phyloP scores from a whole-genome alignment of 2,113 vertebrate species.

The Anhinga anhinga region DNA sequence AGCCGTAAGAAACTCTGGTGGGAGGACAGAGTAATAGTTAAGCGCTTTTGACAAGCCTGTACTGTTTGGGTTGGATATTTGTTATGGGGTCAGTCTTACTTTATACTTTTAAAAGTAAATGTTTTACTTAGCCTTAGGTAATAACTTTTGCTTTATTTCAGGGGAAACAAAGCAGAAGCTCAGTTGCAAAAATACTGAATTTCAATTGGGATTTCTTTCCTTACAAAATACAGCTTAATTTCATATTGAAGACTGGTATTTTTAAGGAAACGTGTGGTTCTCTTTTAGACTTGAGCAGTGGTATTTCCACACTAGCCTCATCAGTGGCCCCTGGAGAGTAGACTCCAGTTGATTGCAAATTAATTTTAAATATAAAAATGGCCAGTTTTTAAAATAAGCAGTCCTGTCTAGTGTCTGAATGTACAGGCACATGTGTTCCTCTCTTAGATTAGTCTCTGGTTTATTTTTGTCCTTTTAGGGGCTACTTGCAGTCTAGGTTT shows the following conservation, averaged over 20 bases:
- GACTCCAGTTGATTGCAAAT: neutral
- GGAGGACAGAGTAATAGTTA: neutral
- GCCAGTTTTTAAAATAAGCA: too few relatives aligned
- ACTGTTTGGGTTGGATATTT: neutral
- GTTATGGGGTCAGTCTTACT: neutral
- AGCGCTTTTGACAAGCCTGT: neutral
- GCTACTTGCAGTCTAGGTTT: neutral
- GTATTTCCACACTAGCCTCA: neutral
- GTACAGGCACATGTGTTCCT: accelerated
- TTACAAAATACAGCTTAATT: neutral
- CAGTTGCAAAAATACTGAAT: neutral
- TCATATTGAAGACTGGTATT: neutral
- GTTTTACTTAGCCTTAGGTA: neutral
- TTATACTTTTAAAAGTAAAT: neutral
- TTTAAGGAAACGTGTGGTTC: neutral
- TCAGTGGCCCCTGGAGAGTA: neutral
- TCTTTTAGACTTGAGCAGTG: neutral
- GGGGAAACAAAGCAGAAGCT: neutral
- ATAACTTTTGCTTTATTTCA: neutral
- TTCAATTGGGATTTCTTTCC: neutral
- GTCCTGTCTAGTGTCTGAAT: neutral
- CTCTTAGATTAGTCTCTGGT: too few relatives aligned
- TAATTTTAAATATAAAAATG: neutral
- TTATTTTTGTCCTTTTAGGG: neutral
- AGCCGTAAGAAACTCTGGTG: neutral